Percentiles rank a stretch among this genome's conserved stretches.
These are phyloP conservation scores for Macrophya alboannulata DNA, from an alignment of 2,888 invertebrate genomes.

Conservation along the genomic window DNA sequence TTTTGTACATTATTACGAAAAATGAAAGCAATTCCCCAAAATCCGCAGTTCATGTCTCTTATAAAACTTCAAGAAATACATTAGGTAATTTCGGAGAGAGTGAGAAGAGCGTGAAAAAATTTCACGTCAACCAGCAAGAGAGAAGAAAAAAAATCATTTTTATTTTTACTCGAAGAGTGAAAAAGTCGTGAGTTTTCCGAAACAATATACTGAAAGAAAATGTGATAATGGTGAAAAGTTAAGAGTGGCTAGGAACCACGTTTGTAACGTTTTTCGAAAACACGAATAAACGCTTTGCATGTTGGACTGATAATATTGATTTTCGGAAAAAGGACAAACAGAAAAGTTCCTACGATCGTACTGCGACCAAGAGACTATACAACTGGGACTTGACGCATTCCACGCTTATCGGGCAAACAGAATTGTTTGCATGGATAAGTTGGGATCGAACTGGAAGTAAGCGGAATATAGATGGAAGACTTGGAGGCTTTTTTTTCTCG, in stretches of 20 bases:
- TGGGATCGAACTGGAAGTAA: constrained; percentile 48
- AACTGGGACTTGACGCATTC: constrained; percentile 58
- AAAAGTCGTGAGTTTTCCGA: not conserved
- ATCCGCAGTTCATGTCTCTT: not conserved
- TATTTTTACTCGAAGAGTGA: constrained; percentile 4
- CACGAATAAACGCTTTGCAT: constrained; percentile 55
- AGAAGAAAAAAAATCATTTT: not conserved
- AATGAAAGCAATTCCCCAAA: not conserved
- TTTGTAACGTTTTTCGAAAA: constrained; percentile 45
- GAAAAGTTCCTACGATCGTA: constrained; percentile 19
- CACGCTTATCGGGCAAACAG: constrained; percentile 63
- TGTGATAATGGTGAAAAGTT: constrained; percentile 22
- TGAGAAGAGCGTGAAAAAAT: not conserved
- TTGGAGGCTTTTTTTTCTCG: constrained; percentile 25
- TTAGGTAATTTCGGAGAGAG: not conserved
- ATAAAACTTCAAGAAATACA: not conserved
- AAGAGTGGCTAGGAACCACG: not conserved
- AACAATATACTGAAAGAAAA: constrained; percentile 28
- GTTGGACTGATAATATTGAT: constrained; percentile 56
- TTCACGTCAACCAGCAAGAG: not conserved
- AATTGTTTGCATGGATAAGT: constrained; percentile 63
- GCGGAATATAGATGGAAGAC: constrained; percentile 29
- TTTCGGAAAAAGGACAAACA: constrained; percentile 51
- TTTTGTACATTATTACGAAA: not conserved
- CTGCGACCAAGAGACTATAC: constrained; percentile 9